Evolutionary conservation across 2,113 vertebrate species (phyloP).

Genomic region (Gavia stellata): DNA sequence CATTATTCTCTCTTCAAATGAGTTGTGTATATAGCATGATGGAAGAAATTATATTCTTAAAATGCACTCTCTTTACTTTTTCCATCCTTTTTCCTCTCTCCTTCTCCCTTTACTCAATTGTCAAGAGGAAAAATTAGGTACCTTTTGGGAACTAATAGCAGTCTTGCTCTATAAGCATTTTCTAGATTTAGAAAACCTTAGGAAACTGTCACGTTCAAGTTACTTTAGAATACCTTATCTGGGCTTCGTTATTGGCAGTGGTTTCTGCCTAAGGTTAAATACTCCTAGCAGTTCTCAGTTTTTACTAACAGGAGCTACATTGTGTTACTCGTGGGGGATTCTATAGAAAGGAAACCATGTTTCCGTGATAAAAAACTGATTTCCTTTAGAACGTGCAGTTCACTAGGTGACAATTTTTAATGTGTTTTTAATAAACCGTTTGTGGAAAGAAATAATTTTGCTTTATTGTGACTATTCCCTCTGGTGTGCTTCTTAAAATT

Average conservation of each 20-base stretch:
- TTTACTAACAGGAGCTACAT: constrained; percentile 31
- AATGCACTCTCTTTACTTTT: neutral
- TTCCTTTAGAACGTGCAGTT: constrained; percentile 43
- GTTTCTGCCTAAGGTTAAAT: constrained; percentile 15
- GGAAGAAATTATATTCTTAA: neutral
- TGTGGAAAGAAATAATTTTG: constrained; percentile 34
- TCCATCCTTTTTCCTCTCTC: neutral
- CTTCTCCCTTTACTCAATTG: neutral
- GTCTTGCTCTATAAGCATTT: neutral
- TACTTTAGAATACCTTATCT: neutral
- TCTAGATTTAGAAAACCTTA: neutral
- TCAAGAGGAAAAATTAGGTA: neutral
- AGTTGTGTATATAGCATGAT: neutral
- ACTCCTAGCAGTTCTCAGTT: neutral
- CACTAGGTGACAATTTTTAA: constrained; percentile 45
- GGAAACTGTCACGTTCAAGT: neutral
- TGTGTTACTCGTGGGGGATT: constrained; percentile 20
- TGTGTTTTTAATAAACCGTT: constrained; percentile 25
- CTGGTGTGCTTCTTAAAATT: neutral
- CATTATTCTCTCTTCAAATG: neutral
- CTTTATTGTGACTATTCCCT: constrained; percentile 28
- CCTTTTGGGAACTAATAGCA: neutral
- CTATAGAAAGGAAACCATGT: constrained; percentile 25
- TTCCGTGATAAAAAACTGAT: constrained; percentile 39
- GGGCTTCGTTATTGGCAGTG: neutral